Evolutionary conservation across 2,888 invertebrate genomes (phyloP).

Genomic region (Phaedon cochleariae): DNA sequence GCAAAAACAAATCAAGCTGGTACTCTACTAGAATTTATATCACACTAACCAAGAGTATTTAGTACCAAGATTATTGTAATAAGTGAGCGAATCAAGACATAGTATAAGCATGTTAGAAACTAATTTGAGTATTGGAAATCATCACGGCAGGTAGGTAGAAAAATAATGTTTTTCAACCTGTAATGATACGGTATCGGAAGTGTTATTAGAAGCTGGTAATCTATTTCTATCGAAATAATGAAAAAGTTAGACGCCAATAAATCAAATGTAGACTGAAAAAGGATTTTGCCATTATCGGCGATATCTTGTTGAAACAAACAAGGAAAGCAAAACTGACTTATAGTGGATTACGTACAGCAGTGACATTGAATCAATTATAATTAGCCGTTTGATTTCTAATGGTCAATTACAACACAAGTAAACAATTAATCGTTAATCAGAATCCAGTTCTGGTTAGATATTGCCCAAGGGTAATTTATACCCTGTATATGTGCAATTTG

Average conservation of each 20-base stretch:
- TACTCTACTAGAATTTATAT: too few relatives aligned
- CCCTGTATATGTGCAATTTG: conserved; percentile 21
- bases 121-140: too few relatives aligned
- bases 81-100: too few relatives aligned
- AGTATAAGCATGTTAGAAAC: too few relatives aligned
- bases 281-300: neutral
- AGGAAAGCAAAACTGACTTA: conserved; percentile 16
- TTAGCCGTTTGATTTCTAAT: conserved; percentile 41
- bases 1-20: too few relatives aligned
- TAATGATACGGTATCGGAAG: too few relatives aligned
- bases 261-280: neutral
- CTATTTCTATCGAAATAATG: too few relatives aligned
- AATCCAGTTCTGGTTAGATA: conserved; percentile 29
- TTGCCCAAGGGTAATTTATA: conserved; percentile 26
- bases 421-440: conserved; percentile 34
- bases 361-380: conserved; percentile 46
- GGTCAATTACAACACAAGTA: conserved; percentile 41
- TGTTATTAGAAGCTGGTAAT: too few relatives aligned
- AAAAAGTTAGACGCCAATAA: neutral
- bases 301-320: neutral
- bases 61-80: too few relatives aligned
- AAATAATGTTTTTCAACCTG: too few relatives aligned
- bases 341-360: conserved; percentile 32
- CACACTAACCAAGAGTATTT: too few relatives aligned
- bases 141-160: too few relatives aligned